Percentiles rank a stretch among this genome's conserved stretches.
phyloP scores from a whole-genome alignment of 2,888 invertebrate genomes.

The Eilema griseolum region DNA sequence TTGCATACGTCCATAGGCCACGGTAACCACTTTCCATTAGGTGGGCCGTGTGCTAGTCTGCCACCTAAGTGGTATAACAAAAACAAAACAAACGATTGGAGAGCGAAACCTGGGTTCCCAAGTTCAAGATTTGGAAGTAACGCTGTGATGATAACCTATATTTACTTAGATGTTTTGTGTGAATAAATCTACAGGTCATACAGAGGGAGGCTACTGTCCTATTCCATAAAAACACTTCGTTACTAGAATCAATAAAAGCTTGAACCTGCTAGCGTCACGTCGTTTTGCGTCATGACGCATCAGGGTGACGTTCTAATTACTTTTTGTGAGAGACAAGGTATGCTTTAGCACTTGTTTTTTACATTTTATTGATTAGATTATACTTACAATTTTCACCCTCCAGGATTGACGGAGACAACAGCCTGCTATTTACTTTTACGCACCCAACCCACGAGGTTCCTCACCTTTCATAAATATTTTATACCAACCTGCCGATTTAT shows the following conservation, averaged over 20 bases:
- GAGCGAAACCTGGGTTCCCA: too few species aligned
- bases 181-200: neutral
- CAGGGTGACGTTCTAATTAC: neutral
- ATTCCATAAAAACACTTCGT: neutral
- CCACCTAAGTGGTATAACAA: too few species aligned
- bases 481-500: neutral
- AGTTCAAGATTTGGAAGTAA: too few species aligned
- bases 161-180: neutral
- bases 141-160: too few species aligned
- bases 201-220: neutral
- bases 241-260: neutral
- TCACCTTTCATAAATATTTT: neutral
- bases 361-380: neutral
- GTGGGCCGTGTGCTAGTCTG: too few species aligned
- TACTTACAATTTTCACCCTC: neutral
- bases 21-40: too few species aligned
- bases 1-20: too few species aligned
- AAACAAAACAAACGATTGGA: too few species aligned
- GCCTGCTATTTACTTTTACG: neutral
- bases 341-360: neutral
- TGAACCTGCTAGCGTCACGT: neutral
- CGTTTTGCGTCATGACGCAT: neutral
- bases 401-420: neutral
- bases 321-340: neutral
- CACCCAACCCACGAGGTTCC: neutral